Evolutionary conservation across 1,140 invertebrate species (phyloP).

Genomic region (Medauroidea extradentata): DNA sequence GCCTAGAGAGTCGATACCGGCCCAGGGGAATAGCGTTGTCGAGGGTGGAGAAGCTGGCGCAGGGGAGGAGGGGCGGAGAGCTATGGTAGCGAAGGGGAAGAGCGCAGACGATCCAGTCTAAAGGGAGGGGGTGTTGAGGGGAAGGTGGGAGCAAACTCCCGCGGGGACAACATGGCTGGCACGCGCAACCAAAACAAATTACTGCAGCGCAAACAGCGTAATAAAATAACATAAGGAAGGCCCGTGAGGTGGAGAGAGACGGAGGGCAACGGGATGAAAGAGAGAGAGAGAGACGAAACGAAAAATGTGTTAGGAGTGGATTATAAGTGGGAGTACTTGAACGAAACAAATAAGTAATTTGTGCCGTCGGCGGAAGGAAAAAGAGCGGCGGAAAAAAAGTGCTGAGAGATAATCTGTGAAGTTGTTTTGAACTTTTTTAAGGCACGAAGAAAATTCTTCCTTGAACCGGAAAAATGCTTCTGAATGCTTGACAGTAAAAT

Average conservation of each 20-base stretch:
- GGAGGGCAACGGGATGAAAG: background rate
- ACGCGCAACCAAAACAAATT: conserved; percentile 19
- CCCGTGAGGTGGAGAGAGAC: background rate
- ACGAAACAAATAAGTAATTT: conserved; percentile 2
- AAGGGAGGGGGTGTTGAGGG: background rate
- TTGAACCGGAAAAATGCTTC: too few species aligned
- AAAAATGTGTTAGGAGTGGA: background rate
- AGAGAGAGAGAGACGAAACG: conserved; percentile 16
- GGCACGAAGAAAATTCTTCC: too few species aligned
- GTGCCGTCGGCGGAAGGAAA: background rate
- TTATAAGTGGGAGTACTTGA: background rate
- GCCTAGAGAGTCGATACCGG: conserved; percentile 44
- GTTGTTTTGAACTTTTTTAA: too few species aligned
- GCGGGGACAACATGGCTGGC: conserved; percentile 14
- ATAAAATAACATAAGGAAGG: conserved; percentile 7
- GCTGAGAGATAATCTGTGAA: too few species aligned
- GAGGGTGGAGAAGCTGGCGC: background rate
- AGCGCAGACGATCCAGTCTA: conserved; percentile 9
- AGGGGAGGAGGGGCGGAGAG: background rate
- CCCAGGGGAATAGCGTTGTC: conserved; percentile 32
- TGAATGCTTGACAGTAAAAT: too few species aligned
- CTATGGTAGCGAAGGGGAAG: background rate
- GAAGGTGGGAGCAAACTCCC: background rate
- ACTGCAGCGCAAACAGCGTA: conserved; percentile 10
- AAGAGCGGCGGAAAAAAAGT: too few species aligned